Evolutionary conservation across 2,888 invertebrate genomes (phyloP).

Genomic region (Scaptomyza caliginosa): DNA sequence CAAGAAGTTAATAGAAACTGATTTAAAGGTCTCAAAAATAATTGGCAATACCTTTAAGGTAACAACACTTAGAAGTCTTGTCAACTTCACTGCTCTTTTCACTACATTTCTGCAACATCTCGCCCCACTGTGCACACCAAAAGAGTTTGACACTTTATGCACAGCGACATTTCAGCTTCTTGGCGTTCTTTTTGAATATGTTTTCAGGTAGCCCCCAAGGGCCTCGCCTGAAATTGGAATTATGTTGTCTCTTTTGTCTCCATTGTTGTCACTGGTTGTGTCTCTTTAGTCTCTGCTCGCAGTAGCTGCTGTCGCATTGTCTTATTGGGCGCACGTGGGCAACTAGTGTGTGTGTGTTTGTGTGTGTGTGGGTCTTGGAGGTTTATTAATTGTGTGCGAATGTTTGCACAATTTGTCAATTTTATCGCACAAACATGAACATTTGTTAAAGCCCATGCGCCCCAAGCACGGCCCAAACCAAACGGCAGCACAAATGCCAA

Average conservation of each 20-base stretch:
- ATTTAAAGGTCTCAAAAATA: no score
- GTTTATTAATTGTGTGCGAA: conserved; percentile 80
- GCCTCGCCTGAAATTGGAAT: conserved; percentile 57
- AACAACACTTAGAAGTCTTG: no score
- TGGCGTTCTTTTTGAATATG: conserved; percentile 14
- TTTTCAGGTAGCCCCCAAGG: conserved; percentile 52
- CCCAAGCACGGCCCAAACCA: conserved; percentile 11
- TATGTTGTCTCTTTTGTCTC: conserved; percentile 65
- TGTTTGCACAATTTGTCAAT: conserved; percentile 81
- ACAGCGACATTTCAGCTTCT: conserved; percentile 48
- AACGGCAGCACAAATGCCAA: conserved; percentile 3
- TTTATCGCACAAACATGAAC: conserved; percentile 75
- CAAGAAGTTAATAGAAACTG: no score
- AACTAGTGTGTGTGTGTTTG: conserved; percentile 45
- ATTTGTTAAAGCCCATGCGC: conserved; percentile 53
- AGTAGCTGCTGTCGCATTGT: conserved; percentile 49
- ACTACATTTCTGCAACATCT: background rate
- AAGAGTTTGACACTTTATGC: conserved; percentile 32
- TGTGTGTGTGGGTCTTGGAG: conserved; percentile 6
- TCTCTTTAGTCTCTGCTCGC: conserved; percentile 33
- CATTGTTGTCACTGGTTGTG: conserved; percentile 4
- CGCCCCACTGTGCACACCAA: conserved; percentile 25
- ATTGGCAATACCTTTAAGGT: no score
- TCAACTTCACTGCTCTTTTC: background rate
- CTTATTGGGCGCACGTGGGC: conserved; percentile 51